These are phyloP conservation scores for Thermophis baileyi DNA, from an alignment of 2,113 vertebrate genomes.

Conservation along the genomic window DNA sequence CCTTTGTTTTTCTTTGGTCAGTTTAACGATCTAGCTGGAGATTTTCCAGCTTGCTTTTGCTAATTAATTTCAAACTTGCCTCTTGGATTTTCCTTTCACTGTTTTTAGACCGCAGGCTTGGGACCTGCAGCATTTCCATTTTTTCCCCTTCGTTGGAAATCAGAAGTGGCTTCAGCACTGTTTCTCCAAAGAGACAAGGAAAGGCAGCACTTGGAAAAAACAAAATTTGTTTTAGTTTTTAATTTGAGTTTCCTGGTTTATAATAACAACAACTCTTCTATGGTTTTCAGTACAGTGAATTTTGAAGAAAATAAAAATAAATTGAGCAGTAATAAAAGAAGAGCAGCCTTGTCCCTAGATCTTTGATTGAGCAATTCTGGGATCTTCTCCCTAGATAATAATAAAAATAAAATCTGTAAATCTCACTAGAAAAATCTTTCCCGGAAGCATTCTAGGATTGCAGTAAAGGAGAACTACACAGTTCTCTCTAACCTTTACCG, in stretches of 20 bases:
- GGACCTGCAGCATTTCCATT: not conserved
- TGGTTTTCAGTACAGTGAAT: not conserved
- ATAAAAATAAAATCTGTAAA: not conserved
- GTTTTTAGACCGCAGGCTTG: not conserved
- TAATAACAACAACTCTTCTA: not conserved
- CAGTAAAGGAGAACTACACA: not conserved
- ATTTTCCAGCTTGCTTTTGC: not conserved
- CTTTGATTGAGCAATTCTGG: not conserved
- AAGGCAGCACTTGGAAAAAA: not conserved
- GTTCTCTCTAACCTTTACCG: not conserved
- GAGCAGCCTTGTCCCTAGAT: not conserved
- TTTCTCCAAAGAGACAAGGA: not conserved
- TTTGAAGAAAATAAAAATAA: not conserved
- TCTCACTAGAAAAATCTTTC: not conserved
- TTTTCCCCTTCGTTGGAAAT: not conserved
- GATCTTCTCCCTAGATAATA: not conserved
- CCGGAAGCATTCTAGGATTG: not conserved
- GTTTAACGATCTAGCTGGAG: not conserved
- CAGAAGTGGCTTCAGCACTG: not conserved
- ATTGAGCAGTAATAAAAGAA: not conserved
- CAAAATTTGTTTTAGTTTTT: not conserved
- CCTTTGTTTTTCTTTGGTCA: not conserved
- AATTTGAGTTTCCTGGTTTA: not conserved
- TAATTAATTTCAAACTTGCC: not conserved
- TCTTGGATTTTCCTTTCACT: not conserved